phyloP scores from a whole-genome alignment of 2,113 vertebrate species.

The Leucosticte australis region DNA sequence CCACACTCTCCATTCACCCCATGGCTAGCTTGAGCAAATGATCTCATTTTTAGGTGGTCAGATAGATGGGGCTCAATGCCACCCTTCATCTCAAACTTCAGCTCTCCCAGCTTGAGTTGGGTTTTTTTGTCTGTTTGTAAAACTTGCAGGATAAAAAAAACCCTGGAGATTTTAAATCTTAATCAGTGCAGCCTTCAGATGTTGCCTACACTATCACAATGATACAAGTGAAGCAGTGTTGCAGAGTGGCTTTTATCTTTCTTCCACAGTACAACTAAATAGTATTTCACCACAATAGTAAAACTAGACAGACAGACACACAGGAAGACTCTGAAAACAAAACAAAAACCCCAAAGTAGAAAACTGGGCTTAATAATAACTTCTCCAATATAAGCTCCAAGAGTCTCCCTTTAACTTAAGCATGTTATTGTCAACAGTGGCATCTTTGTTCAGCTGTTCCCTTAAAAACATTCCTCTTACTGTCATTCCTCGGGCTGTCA shows the following conservation, averaged over 20 bases:
- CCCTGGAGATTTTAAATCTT: not conserved
- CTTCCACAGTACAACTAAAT: not conserved
- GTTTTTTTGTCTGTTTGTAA: not conserved
- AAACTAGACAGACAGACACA: not conserved
- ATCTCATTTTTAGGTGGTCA: not conserved
- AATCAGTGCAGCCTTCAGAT: not conserved
- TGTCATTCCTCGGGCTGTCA: slow-evolving; percentile 68
- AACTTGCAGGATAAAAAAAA: not conserved
- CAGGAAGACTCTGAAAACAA: not conserved
- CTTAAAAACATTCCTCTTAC: slow-evolving; percentile 68
- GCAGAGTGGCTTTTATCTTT: not conserved
- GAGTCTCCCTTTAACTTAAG: slow-evolving; percentile 37
- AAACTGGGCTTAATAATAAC: not conserved
- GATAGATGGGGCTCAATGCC: not conserved
- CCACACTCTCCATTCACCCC: not conserved
- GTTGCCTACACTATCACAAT: not conserved
- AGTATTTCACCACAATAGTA: not conserved
- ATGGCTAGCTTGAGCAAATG: not conserved
- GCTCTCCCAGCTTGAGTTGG: not conserved
- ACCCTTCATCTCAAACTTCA: not conserved
- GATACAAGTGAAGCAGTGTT: not conserved
- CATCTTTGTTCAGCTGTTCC: slow-evolving; percentile 69
- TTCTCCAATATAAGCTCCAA: slow-evolving; percentile 14
- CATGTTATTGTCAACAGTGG: slow-evolving; percentile 59
- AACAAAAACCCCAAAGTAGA: not conserved